phyloP scores from a whole-genome alignment of 2,113 vertebrate genomes.

The Ellobius talpinus region DNA sequence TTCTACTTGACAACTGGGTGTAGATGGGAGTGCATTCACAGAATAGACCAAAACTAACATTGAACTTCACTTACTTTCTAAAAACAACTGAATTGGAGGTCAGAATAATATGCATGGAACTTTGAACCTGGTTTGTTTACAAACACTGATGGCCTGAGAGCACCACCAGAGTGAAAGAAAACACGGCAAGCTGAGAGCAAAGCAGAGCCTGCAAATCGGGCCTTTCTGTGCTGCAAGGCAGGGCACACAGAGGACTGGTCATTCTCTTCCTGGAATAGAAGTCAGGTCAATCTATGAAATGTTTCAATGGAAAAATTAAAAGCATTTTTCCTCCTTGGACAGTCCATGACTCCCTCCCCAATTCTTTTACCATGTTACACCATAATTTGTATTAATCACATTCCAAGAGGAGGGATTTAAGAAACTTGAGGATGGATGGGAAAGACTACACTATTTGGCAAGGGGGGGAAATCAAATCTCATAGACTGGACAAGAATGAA shows the following conservation, averaged over 20 bases:
- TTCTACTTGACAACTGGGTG: not conserved
- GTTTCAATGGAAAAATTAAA: conserved; percentile 23
- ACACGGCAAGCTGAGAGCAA: not conserved
- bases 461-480: too few species aligned
- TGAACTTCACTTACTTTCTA: conserved; percentile 30
- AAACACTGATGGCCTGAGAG: conserved; percentile 16
- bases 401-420: too few species aligned
- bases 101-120: conserved; percentile 3
- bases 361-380: too few species aligned
- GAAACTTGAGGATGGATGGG: too few species aligned
- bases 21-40: not conserved
- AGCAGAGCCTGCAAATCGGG: not conserved
- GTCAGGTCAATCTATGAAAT: conserved; percentile 22
- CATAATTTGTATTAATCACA: too few species aligned
- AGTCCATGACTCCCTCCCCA: too few species aligned
- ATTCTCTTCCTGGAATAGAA: conserved; percentile 8
- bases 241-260: not conserved
- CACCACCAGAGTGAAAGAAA: not conserved
- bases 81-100: conserved; percentile 34
- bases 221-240: not conserved
- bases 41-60: conserved; percentile 29
- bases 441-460: too few species aligned
- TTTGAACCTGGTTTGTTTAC: conserved; percentile 36
- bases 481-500: too few species aligned
- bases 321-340: too few species aligned